Conservation (phyloP, 1,140 invertebrate species). For the Myzus persicae region DNA sequence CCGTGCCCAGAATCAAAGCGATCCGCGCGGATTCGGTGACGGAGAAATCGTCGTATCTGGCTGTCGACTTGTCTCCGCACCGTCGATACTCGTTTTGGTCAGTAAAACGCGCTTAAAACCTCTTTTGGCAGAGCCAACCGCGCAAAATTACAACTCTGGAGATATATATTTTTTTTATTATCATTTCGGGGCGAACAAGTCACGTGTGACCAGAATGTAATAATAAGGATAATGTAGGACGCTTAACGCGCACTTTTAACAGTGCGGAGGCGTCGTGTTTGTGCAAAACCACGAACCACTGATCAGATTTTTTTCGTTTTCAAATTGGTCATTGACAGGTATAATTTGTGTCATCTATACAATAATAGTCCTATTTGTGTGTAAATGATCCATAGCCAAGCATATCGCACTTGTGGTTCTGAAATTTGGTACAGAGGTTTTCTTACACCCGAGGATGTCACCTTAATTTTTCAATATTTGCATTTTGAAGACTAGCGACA, state of each 20-base stretch:
- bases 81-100: conserved; percentile 69
- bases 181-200: background rate
- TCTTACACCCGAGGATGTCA: no score
- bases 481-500: no score
- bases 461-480: no score
- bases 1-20: conserved; percentile 60
- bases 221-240: background rate
- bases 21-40: conserved; percentile 62
- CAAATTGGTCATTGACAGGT: background rate
- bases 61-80: conserved; percentile 64
- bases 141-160: background rate
- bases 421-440: no score
- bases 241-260: background rate
- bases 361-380: no score
- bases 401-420: no score
- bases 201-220: background rate
- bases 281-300: background rate
- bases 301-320: background rate
- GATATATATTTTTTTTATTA: background rate
- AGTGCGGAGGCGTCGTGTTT: no score
- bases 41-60: conserved; percentile 63
- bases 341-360: background rate
- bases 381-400: no score
- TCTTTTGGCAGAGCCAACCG: background rate
- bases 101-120: conserved; percentile 61